Conservation (phyloP, 2,888 invertebrate genomes). For the Nysson spinosus region DNA sequence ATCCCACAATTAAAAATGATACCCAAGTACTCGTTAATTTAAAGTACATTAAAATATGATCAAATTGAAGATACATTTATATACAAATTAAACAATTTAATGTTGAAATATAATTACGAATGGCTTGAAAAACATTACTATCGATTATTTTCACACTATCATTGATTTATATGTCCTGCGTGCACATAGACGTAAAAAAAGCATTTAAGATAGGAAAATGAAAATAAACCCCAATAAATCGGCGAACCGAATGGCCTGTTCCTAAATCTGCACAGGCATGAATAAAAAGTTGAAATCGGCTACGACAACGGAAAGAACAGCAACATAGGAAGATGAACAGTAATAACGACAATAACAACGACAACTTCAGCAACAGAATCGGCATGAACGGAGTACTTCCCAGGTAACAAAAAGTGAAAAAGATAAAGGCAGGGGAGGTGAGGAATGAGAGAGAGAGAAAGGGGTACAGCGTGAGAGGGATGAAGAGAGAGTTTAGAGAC, state of each 20-base stretch:
- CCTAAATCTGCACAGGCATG: conserved; percentile 14
- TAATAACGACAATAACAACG: conserved; percentile 37
- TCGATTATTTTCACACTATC: too few species aligned
- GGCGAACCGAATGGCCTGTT: conserved; percentile 21
- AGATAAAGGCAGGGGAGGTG: conserved; percentile 10
- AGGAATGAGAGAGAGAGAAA: conserved; percentile 12
- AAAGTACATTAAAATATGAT: too few species aligned
- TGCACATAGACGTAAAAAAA: too few species aligned
- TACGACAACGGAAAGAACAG: conserved; percentile 8
- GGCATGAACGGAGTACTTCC: conserved; percentile 16
- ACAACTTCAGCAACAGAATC: conserved; percentile 13
- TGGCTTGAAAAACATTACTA: too few species aligned
- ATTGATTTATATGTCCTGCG: too few species aligned
- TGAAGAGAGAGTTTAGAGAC: conserved; percentile 18
- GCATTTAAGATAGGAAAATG: conserved; percentile 6
- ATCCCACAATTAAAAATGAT: background rate
- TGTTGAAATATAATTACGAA: too few species aligned
- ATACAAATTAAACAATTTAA: too few species aligned
- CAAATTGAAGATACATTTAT: too few species aligned
- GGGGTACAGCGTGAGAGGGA: too few species aligned
- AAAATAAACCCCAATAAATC: conserved; percentile 27
- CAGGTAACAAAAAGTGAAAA: conserved; percentile 23
- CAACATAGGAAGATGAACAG: background rate
- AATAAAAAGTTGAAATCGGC: conserved; percentile 2
- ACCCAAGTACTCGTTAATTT: too few species aligned